phyloP scores from a whole-genome alignment of 2,113 vertebrate species.

The Psilopsiagon aymara region DNA sequence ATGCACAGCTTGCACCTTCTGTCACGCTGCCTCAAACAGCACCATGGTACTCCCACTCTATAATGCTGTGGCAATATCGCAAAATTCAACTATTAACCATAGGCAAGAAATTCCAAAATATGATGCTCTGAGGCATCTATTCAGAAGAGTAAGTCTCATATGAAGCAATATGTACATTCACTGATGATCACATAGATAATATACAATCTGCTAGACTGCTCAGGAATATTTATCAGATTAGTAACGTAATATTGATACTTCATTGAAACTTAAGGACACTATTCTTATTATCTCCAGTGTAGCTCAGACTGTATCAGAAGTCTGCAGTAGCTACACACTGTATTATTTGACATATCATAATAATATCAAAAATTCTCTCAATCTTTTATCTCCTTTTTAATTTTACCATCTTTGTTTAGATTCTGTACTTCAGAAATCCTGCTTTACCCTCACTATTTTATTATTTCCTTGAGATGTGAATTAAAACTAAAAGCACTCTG shows the following conservation, averaged over 20 bases:
- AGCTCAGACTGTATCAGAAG: background rate
- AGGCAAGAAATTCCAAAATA: background rate
- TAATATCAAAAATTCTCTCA: background rate
- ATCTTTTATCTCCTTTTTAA: background rate
- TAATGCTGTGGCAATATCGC: background rate
- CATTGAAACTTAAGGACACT: background rate
- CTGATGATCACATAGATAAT: background rate
- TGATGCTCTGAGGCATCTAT: background rate
- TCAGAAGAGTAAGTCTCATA: background rate
- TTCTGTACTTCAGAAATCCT: background rate
- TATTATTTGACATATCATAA: background rate
- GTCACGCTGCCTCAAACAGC: background rate
- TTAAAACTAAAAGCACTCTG: background rate
- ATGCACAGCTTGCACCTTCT: background rate
- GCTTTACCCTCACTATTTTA: background rate
- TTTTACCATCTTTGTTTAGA: background rate
- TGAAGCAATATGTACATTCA: background rate
- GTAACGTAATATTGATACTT: background rate
- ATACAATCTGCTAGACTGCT: background rate
- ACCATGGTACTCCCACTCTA: background rate
- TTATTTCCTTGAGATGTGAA: background rate
- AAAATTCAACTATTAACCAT: background rate
- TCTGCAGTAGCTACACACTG: background rate
- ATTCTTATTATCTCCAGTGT: background rate
- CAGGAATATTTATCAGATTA: background rate